A percentile compares a stretch with the other conserved stretches of the same genome.
phyloP scores from a whole-genome alignment of 1,140 invertebrate genomes.

The Thaumetopoea pityocampa region DNA sequence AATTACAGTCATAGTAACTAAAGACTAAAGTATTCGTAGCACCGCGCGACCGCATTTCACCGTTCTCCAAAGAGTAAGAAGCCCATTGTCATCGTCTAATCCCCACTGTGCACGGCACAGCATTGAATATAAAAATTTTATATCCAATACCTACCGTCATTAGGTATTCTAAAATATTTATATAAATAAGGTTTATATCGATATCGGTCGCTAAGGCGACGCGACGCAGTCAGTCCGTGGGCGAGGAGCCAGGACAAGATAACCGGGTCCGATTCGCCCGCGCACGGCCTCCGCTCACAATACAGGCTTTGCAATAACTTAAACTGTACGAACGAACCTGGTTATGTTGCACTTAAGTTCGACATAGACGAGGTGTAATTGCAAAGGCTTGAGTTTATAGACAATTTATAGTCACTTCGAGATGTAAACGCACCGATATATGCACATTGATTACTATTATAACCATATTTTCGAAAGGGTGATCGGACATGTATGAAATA shows the following conservation, averaged over 20 bases:
- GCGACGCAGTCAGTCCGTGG: constrained; percentile 23
- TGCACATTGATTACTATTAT: too few relatives aligned
- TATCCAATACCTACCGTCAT: neutral
- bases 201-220: constrained; percentile 1
- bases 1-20: too few relatives aligned
- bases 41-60: neutral
- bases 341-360: constrained; percentile 20
- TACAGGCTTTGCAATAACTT: constrained; percentile 35
- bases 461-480: too few relatives aligned
- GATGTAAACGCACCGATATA: constrained; percentile 1
- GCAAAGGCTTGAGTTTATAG: neutral
- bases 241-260: constrained; percentile 31
- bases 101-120: neutral
- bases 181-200: constrained; percentile 7
- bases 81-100: neutral
- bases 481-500: too few relatives aligned
- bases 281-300: constrained; percentile 22
- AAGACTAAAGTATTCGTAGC: too few relatives aligned
- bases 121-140: neutral
- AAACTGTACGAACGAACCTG: constrained; percentile 29
- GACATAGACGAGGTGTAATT: neutral
- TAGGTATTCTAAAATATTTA: constrained; percentile 1
- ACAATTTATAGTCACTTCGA: neutral
- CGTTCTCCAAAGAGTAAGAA: neutral
- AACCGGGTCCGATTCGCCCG: constrained; percentile 23